Conservation (phyloP, 2,113 vertebrate genomes). For the Noctilio leporinus region DNA sequence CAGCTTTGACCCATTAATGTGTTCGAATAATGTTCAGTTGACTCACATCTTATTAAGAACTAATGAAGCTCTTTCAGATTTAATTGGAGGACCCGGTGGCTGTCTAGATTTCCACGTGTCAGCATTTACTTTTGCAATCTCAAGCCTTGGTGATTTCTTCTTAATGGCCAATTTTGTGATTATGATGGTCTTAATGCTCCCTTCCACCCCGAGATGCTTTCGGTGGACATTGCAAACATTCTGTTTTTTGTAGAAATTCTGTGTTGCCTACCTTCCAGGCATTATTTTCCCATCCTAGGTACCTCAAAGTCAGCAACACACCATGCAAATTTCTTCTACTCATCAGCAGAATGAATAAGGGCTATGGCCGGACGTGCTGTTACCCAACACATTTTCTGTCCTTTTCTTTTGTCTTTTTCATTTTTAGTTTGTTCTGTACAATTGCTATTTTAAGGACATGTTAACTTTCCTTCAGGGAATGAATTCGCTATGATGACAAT, state of each 20-base stretch:
- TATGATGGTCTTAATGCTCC: background rate
- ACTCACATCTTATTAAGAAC: constrained; percentile 41
- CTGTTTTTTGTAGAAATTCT: background rate
- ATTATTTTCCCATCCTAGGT: fast-evolving
- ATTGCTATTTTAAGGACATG: background rate
- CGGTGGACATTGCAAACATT: too few relatives aligned
- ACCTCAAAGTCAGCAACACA: background rate
- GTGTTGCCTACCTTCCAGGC: fast-evolving
- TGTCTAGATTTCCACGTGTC: background rate
- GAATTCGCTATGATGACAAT: background rate
- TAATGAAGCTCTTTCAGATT: constrained; percentile 42
- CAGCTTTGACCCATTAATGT: constrained; percentile 1
- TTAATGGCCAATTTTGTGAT: background rate
- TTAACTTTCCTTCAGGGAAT: background rate
- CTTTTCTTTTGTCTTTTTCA: background rate
- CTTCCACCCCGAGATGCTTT: fast-evolving
- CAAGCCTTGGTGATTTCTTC: background rate
- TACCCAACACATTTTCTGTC: background rate
- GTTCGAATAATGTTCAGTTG: background rate
- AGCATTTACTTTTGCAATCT: background rate
- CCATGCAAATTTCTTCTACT: fast-evolving
- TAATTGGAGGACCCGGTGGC: constrained; percentile 47
- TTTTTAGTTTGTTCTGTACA: background rate
- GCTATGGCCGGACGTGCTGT: fast-evolving
- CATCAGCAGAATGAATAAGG: background rate